These are phyloP conservation scores for Taxidea taxus DNA, from an alignment of 2,113 vertebrate species.

Conservation along the genomic window DNA sequence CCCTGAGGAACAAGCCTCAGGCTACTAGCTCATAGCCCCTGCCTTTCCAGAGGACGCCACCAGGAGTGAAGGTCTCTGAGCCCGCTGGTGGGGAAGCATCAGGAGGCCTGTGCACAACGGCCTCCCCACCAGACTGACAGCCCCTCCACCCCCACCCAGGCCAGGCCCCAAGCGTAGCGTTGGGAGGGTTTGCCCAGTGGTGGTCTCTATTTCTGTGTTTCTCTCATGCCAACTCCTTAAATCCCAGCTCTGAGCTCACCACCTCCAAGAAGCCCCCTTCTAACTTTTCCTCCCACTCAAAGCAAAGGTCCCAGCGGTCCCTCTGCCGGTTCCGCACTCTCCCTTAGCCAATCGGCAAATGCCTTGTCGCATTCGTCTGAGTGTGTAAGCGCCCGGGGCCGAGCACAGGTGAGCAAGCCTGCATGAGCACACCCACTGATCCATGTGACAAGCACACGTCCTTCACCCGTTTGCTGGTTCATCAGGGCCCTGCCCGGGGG, in stretches of 20 bases:
- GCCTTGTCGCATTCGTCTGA: rapidly evolving
- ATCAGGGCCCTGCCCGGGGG: rapidly evolving
- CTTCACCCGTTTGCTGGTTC: rapidly evolving
- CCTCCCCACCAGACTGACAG: not conserved
- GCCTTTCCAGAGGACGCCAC: not conserved
- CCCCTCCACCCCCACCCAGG: not conserved
- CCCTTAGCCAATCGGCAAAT: not conserved
- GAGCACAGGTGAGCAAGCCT: rapidly evolving
- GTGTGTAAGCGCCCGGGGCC: not conserved
- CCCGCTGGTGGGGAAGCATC: rapidly evolving
- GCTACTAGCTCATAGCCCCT: not conserved
- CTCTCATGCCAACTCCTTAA: not conserved
- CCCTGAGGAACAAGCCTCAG: not conserved
- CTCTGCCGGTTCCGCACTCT: rapidly evolving
- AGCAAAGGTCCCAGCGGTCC: rapidly evolving
- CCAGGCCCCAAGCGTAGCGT: rapidly evolving
- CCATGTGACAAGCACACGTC: rapidly evolving
- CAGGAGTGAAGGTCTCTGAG: rapidly evolving
- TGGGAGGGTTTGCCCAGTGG: not conserved
- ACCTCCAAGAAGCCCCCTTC: not conserved
- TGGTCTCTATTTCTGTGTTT: not conserved
- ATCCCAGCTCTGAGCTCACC: not conserved
- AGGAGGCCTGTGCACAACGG: rapidly evolving
- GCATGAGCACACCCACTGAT: rapidly evolving
- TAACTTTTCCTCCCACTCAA: no score